Percentiles rank a stretch among this genome's conserved stretches.
phyloP scores from a whole-genome alignment of 2,113 vertebrate species.

The Poeciliopsis turrubarensis region DNA sequence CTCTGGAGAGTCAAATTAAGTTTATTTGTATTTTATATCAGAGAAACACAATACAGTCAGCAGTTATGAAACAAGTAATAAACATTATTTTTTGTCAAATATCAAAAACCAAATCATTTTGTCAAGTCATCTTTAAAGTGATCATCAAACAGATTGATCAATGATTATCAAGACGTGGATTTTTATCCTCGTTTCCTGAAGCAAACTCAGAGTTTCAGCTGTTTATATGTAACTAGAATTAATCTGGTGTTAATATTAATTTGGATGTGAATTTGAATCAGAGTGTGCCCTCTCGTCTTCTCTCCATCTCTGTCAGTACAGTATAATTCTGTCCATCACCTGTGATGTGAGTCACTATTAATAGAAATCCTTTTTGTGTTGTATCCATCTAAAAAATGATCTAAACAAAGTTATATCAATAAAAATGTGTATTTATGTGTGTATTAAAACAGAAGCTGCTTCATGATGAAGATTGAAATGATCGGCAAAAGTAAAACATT shows the following conservation, averaged over 20 bases:
- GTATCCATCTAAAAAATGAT: background rate
- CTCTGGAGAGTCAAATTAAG: no score
- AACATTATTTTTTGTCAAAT: no score
- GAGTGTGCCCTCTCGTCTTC: background rate
- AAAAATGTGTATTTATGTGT: background rate
- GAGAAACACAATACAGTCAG: no score
- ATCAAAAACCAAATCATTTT: no score
- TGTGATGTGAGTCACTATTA: constrained; percentile 14
- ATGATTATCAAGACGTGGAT: no score
- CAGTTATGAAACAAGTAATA: no score
- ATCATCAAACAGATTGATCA: no score
- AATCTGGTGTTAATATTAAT: background rate
- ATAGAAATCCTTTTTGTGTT: constrained; percentile 1
- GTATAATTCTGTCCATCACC: constrained; percentile 1
- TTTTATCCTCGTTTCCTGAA: no score
- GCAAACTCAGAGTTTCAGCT: no score
- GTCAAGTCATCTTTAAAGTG: no score
- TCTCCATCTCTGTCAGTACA: background rate
- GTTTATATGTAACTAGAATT: background rate
- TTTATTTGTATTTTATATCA: no score
- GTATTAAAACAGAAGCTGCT: background rate
- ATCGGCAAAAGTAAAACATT: background rate
- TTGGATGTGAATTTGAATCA: background rate
- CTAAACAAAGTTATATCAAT: background rate
- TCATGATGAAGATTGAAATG: background rate